Conservation (phyloP, 2,113 vertebrate species). For the Aptenodytes forsteri region DNA sequence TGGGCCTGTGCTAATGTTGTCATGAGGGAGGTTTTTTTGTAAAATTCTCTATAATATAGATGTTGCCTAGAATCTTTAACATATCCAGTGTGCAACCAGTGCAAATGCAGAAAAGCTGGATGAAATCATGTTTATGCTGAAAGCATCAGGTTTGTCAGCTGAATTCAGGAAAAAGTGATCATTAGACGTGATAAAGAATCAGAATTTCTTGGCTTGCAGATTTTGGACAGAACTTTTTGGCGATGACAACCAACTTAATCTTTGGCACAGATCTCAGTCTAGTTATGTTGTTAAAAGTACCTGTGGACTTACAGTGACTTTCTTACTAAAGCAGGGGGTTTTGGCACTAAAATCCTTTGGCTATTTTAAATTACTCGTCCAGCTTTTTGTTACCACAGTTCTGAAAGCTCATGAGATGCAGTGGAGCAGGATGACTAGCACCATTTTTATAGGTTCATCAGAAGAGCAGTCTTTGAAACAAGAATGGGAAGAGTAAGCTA, state of each 20-base stretch:
- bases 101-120: neutral
- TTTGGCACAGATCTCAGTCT: neutral
- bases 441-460: neutral
- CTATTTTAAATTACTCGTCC: neutral
- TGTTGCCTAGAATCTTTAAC: neutral
- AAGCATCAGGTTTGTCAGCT: neutral
- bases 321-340: neutral
- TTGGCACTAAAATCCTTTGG: neutral
- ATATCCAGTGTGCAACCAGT: neutral
- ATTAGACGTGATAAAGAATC: neutral
- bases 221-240: neutral
- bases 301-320: neutral
- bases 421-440: neutral
- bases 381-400: neutral
- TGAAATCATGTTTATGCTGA: neutral
- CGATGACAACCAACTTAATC: neutral
- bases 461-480: neutral
- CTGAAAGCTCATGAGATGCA: neutral
- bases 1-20: neutral
- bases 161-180: neutral
- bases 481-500: neutral
- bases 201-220: neutral
- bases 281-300: neutral
- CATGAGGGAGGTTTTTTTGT: neutral
- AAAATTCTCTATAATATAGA: neutral